Base-by-base conservation (phyloP, 1,140 invertebrate species). In the Diprion similis region DNA sequence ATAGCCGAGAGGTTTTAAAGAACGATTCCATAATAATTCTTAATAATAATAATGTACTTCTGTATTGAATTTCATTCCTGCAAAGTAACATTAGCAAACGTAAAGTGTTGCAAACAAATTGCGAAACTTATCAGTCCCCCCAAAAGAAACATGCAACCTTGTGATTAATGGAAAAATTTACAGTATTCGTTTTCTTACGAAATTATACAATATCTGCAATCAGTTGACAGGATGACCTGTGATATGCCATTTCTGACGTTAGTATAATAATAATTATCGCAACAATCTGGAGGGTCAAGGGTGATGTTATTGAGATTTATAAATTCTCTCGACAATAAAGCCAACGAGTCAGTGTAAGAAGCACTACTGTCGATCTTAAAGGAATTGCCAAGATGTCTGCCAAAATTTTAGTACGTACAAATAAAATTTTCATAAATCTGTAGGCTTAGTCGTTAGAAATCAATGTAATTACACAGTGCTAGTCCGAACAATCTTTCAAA, bases 301-400 rank as follows among this genome's bases (percentile, higher is more conserved):
- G 83, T 81, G 80, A 84, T 76, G 76, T 78, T 71, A 72, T 69
- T 78, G 76, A 59, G 78, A 81, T 85, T 85, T 86, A 86, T 86
- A 87, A 87, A 80, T 76, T 80, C 77, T 81, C 73, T 78, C 79
- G 66, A 73, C 78, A 77, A 71, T 74, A 68, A 71, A 75, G 79
- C 73, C 72, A 75, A 69, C 79, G 80, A 83, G 81, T 83, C 77
- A 46, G 72, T 73, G 66, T 76, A 77, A 45, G 72, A 81, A 77
- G 67, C 75, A 75, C 76, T 68, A 47, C 59, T 46, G 68, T 45
- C 59, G 77, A 78, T 51, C 70, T 75, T 71, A 69, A 18, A 19
- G 17, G 18, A 24, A 45, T 45, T 66, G 68, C 70, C 46, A 76
- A 15, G 47, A 87, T 87, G 85, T 78, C 82, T 2, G 67, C 78